Conservation (phyloP, 2,888 invertebrate species). For the Ommatoiulus sabulosus region DNA sequence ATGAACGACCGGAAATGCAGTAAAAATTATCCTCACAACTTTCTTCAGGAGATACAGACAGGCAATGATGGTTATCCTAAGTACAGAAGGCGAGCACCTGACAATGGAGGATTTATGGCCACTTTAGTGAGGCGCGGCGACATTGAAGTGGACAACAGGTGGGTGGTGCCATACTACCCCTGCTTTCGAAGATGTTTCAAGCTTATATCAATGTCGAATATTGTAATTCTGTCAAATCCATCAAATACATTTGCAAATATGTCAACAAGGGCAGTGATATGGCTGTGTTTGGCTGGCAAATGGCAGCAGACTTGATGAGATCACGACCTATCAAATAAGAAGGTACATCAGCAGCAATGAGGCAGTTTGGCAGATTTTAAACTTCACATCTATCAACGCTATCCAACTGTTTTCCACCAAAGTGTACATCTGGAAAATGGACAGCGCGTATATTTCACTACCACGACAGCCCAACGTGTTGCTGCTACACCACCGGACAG, state of each 20-base stretch:
- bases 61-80: conserved; percentile 64
- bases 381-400: neutral
- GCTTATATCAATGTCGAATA: neutral
- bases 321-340: neutral
- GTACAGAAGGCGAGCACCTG: conserved; percentile 62
- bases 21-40: conserved; percentile 63
- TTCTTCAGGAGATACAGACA: conserved; percentile 62
- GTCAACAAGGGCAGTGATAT: neutral
- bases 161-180: neutral
- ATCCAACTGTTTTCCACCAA: neutral
- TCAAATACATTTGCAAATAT: neutral
- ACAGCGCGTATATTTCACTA: too few relatives aligned
- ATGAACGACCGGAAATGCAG: conserved; percentile 61
- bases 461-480: too few relatives aligned
- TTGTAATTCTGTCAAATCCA: neutral
- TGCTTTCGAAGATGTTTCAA: neutral
- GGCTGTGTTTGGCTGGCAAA: neutral
- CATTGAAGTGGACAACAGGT: neutral
- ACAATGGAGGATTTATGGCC: too few relatives aligned
- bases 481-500: too few relatives aligned
- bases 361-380: neutral
- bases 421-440: neutral
- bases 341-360: neutral
- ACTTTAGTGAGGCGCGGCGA: too few relatives aligned
- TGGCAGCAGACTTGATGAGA: neutral